Conservation (phyloP, 2,888 invertebrate species). For the Lithodes maja region DNA sequence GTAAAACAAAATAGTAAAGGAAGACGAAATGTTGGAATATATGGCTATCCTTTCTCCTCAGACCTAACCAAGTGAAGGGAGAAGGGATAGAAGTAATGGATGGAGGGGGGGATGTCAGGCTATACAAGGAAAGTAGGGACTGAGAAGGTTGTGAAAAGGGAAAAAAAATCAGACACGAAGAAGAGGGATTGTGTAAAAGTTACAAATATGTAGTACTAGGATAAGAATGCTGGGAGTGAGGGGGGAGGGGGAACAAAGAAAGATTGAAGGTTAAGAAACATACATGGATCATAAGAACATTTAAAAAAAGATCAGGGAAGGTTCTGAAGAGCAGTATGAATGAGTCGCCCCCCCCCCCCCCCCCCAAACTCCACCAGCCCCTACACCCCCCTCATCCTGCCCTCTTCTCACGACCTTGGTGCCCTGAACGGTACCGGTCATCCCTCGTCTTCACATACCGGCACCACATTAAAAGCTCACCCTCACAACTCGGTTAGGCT, state of each 20-base stretch:
- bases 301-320: background rate
- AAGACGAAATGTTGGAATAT: no score
- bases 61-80: no score
- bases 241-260: background rate
- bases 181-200: background rate
- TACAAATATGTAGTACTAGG: background rate
- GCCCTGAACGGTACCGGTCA: constrained; percentile 4
- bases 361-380: constrained; percentile 4
- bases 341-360: constrained; percentile 4
- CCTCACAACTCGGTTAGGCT: background rate
- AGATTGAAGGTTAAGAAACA: no score
- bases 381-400: background rate
- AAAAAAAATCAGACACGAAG: background rate
- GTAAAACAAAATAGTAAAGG: no score
- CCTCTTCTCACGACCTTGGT: constrained; percentile 37
- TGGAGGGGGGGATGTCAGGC: no score
- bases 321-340: background rate
- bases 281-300: no score
- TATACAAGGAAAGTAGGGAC: no score
- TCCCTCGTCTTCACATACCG: background rate
- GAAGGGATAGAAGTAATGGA: no score
- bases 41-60: no score
- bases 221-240: background rate
- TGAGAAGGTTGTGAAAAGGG: background rate
- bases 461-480: background rate